Conservation (phyloP, 1,140 invertebrate genomes). For the Drosophila leontia region DNA sequence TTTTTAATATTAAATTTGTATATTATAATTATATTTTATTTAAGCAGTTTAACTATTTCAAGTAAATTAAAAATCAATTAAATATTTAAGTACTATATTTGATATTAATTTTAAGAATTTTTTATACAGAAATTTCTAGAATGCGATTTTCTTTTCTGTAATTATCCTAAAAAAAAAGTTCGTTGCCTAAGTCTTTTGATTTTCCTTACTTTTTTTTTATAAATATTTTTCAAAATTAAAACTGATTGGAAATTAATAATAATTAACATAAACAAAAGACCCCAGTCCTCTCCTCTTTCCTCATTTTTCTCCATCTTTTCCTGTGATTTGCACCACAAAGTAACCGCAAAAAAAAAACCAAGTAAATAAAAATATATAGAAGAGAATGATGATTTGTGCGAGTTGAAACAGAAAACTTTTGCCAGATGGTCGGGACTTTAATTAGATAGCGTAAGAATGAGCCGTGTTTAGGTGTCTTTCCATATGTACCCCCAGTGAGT, state of each 20-base stretch:
- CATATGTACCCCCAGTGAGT: constrained; percentile 17
- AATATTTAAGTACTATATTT: too few relatives aligned
- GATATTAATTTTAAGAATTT: too few relatives aligned
- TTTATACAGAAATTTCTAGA: too few relatives aligned
- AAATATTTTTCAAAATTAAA: neutral
- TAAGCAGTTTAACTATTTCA: too few relatives aligned
- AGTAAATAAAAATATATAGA: neutral
- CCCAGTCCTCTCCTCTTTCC: too few relatives aligned
- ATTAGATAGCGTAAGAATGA: constrained; percentile 44
- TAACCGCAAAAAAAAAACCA: constrained; percentile 22
- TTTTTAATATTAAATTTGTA: too few relatives aligned
- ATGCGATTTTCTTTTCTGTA: neutral
- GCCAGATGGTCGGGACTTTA: constrained; percentile 45
- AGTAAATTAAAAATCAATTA: too few relatives aligned
- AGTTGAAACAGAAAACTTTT: constrained; percentile 47
- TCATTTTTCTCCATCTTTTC: neutral
- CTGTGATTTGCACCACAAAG: constrained; percentile 11
- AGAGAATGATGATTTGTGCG: constrained; percentile 40
- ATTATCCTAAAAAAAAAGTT: constrained; percentile 37
- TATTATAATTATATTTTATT: too few relatives aligned
- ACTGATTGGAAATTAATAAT: constrained; percentile 5
- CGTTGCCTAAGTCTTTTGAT: constrained; percentile 72
- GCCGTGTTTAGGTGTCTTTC: constrained; percentile 12
- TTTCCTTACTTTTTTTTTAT: neutral
- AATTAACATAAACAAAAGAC: constrained; percentile 11